Evolutionary conservation across 2,888 invertebrate species (phyloP), one percentile per base, ranked within the genome.

Genomic region (Drosophila mayaguana): DNA sequence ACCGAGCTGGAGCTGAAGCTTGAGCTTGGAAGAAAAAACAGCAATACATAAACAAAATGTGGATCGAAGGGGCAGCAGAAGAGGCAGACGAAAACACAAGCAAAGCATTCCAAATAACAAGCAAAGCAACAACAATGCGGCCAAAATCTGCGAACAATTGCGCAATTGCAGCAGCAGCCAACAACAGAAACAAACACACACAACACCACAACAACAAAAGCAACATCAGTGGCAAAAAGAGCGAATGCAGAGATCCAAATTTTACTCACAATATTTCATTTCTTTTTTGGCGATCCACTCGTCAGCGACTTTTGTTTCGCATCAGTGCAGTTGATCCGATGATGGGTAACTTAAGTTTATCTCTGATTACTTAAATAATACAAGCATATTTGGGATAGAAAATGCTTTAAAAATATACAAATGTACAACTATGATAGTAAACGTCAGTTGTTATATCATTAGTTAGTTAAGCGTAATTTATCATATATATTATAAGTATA

Each of bases 111-210:
- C 72, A 81, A 72, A 77, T 63, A 60, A 64, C 69, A 45, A 67
- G 51, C 65, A 72, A 66, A 60, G 68, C 76, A 75, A 59, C 63
- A 63, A 73, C 72, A 75, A 69, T 60, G 59, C 69, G 63, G 65
- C 75, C 69, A 72, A 78, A 80, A 75, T 79, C 84, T 69, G 88
- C 81, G 59, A 76, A 67, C 76, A 85, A 90, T 88, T 90, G 90
- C 90, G 91, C 87, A 90, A 90, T 83, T 91, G 79, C 71, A 53
- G 71, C 75, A 78, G 63, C 63, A 53, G 50, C 65, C 74, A 32
- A 56, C 74, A 80, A 80, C 38, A 9, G 14, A 64, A 72, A 71
- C 22, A 64, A 72, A 71, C 28, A 59, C 70, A 51, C n/a, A 74
- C 75, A 78, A 57, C 64, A 56, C 0, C 28, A 43, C 66, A 51